A percentile compares a stretch with the other conserved stretches of the same genome.
Evolutionary conservation across 1,140 invertebrate genomes (phyloP).

Genomic region (Manduca sexta): DNA sequence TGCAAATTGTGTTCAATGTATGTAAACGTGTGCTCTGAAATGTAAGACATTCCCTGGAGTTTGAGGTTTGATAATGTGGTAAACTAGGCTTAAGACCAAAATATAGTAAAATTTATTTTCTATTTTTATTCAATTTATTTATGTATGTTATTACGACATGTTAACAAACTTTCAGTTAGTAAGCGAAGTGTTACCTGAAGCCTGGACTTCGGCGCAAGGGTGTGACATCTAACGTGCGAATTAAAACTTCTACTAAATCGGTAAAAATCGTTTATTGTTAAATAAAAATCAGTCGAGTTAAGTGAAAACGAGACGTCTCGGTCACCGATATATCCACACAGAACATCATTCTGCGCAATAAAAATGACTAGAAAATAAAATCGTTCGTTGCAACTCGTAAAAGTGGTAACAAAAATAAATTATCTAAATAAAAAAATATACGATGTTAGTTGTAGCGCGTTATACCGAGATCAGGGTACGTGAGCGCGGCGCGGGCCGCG

Average conservation of each 20-base stretch:
- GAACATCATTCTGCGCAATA: conserved; percentile 28
- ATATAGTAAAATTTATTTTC: conserved; percentile 7
- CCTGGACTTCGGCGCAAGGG: conserved; percentile 49
- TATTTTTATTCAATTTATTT: conserved; percentile 11
- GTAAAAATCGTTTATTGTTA: conserved; percentile 66
- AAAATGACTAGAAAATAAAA: conserved; percentile 46
- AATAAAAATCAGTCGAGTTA: conserved; percentile 69
- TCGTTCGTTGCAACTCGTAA: conserved; percentile 29
- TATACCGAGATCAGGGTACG: conserved; percentile 67
- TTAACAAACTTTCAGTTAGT: conserved; percentile 29
- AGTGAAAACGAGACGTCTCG: conserved; percentile 54
- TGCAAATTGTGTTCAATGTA: too few relatives aligned
- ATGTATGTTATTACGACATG: conserved; percentile 15
- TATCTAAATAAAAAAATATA: conserved; percentile 54
- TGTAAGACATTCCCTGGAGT: neutral
- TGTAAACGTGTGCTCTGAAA: neutral
- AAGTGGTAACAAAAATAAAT: conserved; percentile 33
- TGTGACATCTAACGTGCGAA: conserved; percentile 52
- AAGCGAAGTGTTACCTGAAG: conserved; percentile 60
- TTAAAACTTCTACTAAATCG: conserved; percentile 60
- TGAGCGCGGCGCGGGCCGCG: conserved; percentile 52
- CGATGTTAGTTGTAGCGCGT: conserved; percentile 62
- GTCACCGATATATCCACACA: conserved; percentile 35
- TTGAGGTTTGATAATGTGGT: neutral
- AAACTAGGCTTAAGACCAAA: neutral